A percentile compares a stretch with the other conserved stretches of the same genome.
Conservation (phyloP, 1,140 invertebrate species). For the Drosophila melanica region DNA sequence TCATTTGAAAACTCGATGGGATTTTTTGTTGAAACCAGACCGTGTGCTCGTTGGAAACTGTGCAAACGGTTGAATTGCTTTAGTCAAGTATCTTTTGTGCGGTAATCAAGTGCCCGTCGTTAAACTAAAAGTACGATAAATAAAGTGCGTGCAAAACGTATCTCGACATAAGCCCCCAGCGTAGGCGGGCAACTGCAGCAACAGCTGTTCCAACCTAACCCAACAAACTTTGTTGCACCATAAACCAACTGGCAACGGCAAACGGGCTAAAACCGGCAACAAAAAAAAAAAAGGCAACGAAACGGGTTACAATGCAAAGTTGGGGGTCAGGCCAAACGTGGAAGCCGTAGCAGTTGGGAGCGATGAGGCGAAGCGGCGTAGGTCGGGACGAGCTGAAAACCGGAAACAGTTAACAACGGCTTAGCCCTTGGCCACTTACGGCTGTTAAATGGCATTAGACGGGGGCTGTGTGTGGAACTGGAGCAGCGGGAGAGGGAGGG, state of each 20-base stretch:
- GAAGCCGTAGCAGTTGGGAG: conserved; percentile 56
- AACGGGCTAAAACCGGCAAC: conserved; percentile 8
- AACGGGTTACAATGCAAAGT: conserved; percentile 35
- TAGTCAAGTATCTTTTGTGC: neutral
- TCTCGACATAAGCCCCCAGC: neutral
- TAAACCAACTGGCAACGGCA: conserved; percentile 3
- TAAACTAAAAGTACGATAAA: conserved; percentile 10
- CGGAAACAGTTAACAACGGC: conserved; percentile 78
- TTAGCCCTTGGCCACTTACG: conserved; percentile 70
- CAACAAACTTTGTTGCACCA: conserved; percentile 17
- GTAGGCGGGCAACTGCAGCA: neutral
- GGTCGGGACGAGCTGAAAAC: conserved; percentile 50
- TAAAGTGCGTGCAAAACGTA: conserved; percentile 18
- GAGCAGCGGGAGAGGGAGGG: neutral
- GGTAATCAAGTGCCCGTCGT: neutral
- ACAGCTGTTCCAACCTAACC: conserved; percentile 19
- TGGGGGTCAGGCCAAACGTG: conserved; percentile 36
- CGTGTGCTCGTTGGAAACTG: too few species aligned
- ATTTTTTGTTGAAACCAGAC: too few species aligned
- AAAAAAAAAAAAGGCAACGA: neutral
- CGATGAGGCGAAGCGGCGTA: conserved; percentile 1
- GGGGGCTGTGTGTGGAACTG: neutral
- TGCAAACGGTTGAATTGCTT: neutral
- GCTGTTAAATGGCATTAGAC: conserved; percentile 73
- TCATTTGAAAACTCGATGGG: too few species aligned